These are phyloP conservation scores for Tenthredo scrophulariae DNA, from an alignment of 2,888 invertebrate genomes.

Conservation along the genomic window DNA sequence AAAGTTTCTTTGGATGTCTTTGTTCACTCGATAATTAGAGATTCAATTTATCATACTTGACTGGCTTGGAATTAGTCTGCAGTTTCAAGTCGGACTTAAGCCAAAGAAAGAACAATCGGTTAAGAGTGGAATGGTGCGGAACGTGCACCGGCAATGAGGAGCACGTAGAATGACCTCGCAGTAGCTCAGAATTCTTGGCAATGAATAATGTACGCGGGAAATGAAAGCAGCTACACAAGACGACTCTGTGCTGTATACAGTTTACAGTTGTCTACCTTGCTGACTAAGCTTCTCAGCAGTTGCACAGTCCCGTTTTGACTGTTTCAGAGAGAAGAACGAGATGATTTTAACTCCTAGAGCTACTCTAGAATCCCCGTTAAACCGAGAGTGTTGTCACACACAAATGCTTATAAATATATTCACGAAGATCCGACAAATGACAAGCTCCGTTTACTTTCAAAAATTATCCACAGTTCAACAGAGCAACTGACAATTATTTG, in stretches of 20 bases:
- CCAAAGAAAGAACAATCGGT: constrained; percentile 26
- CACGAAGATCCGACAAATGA: not conserved
- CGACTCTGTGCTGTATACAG: constrained; percentile 18
- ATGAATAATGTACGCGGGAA: constrained; percentile 49
- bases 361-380: not conserved
- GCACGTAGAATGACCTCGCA: constrained; percentile 6
- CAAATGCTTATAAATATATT: not conserved
- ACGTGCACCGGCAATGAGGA: constrained; percentile 9
- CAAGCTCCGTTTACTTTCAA: not conserved
- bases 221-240: constrained; percentile 40
- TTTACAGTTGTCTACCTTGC: constrained; percentile 44
- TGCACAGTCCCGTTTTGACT: constrained; percentile 30
- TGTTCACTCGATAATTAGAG: not conserved
- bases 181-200: constrained; percentile 47
- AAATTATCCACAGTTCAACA: not conserved
- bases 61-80: not conserved
- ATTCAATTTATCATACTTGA: not conserved
- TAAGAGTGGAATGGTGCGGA: constrained; percentile 4
- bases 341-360: constrained; percentile 25
- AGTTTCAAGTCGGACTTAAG: not conserved
- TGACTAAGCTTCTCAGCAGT: constrained; percentile 39
- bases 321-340: constrained; percentile 8
- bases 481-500: not conserved
- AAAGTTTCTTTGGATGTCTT: not conserved
- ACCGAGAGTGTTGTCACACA: not conserved